Conservation (phyloP, 1,140 invertebrate genomes). For the Caenorhabditis elegans region DNA sequence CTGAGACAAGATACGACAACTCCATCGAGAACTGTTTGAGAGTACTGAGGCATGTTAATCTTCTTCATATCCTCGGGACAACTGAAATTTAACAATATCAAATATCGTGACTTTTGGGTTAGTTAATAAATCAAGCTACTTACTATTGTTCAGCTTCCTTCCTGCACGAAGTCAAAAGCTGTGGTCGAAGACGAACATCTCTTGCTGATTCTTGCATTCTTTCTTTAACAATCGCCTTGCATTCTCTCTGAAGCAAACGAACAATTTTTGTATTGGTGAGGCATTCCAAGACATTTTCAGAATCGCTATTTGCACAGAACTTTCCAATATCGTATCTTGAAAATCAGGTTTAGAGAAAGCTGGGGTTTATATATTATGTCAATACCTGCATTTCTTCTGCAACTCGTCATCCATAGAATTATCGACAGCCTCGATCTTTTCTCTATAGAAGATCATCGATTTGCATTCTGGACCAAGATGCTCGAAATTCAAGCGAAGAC, state of each 20-base stretch:
- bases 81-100: slow-evolving; percentile 49
- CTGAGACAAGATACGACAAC: slow-evolving; percentile 58
- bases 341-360: too few relatives aligned
- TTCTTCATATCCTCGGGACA: slow-evolving; percentile 57
- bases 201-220: slow-evolving; percentile 75
- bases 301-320: slow-evolving; percentile 63
- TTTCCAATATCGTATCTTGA: slow-evolving; percentile 59
- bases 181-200: slow-evolving; percentile 61
- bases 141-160: slow-evolving; percentile 60
- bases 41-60: slow-evolving; percentile 54
- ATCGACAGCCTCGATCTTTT: slow-evolving; percentile 64
- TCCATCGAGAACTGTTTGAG: slow-evolving; percentile 52
- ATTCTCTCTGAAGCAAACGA: slow-evolving; percentile 78
- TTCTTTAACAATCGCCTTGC: slow-evolving; percentile 70
- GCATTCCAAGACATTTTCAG: slow-evolving; percentile 67
- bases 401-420: slow-evolving; percentile 64
- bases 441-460: slow-evolving; percentile 60
- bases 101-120: neutral
- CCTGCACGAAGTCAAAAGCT: slow-evolving; percentile 57
- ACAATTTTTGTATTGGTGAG: slow-evolving; percentile 78
- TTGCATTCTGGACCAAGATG: slow-evolving; percentile 60
- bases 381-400: slow-evolving; percentile 53
- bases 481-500: slow-evolving; percentile 63
- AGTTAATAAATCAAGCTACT: slow-evolving; percentile 33
- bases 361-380: too few relatives aligned